phyloP scores from a whole-genome alignment of 2,113 vertebrate genomes.

The Willisornis vidua region DNA sequence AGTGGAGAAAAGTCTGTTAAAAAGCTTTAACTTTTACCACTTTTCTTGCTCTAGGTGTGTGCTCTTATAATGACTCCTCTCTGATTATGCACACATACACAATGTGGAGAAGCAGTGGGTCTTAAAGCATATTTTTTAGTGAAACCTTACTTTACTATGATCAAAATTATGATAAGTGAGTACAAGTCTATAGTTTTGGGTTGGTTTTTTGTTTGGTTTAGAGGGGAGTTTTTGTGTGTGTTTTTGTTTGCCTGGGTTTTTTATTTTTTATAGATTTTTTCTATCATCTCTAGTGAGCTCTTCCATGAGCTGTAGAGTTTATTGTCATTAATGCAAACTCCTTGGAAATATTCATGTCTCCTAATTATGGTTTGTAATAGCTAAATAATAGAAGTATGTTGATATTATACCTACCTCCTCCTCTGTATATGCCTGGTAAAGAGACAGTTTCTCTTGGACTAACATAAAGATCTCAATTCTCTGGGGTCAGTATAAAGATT shows the following conservation, averaged over 20 bases:
- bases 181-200: not conserved
- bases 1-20: not conserved
- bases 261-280: not conserved
- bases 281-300: not conserved
- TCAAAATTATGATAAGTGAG: not conserved
- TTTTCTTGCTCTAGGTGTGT: not conserved
- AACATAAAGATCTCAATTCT: not conserved
- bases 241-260: not conserved
- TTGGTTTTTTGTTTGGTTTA: not conserved
- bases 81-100: not conserved
- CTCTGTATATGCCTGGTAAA: not conserved
- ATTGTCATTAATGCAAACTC: not conserved
- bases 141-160: not conserved
- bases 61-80: not conserved
- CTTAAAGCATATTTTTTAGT: not conserved
- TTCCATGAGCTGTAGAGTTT: not conserved
- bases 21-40: not conserved
- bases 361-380: not conserved
- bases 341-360: not conserved
- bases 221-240: not conserved
- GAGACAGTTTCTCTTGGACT: not conserved
- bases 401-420: not conserved
- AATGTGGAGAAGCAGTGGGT: not conserved
- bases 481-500: not conserved
- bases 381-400: not conserved